Evolutionary conservation across 2,797 vertebrate genomes (phyloP), one percentile per base, ranked within the genome.

Genomic region (Zalophus californianus): DNA sequence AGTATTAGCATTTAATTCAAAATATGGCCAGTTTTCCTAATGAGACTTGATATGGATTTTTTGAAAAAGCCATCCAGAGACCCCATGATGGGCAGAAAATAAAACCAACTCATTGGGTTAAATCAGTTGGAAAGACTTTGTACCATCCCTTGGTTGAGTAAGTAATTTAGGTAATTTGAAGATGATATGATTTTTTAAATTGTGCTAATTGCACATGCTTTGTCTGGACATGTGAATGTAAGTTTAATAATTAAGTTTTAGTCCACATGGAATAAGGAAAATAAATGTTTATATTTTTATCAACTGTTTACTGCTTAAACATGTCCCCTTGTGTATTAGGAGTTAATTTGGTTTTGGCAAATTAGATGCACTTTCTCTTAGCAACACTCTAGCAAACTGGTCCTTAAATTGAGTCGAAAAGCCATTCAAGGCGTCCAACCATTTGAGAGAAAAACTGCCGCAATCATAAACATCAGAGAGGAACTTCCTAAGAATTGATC

Each of bases 281-380:
- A 90, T 83, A 90, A 93, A 97, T 64, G 82, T 80, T 96, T 96
- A 83, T 93, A 86, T 95, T 96, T 95, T 91, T 95, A 97, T 86
- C 86, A 97, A 80, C 88, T 91, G 52, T 91, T 95, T 92, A 83
- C 75, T 50, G 72, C 66, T 94, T 94, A 70, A 86, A 87, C 44
- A 87, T 52, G 88, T 27, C 78, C 96, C 86, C 95, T 86, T 82
- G 93, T 90, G 90, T 90, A 95, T 96, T 93, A 84, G 77, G 75
- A 96, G 84, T 85, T 94, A 97, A 98, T 97, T 97, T 94, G 66
- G 58, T 98, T 97, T 97, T 85, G 86, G 54, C 60, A 93, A 95
- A 93, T 96, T 93, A 92, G 84, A 90, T 95, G 50, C 27, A 73
- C 86, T 96, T 96, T 97, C 94, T 91, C 93, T 94, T 75, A 91